These are phyloP conservation scores for Lysiphlebus fabarum DNA, from an alignment of 1,140 invertebrate genomes.

Conservation along the genomic window DNA sequence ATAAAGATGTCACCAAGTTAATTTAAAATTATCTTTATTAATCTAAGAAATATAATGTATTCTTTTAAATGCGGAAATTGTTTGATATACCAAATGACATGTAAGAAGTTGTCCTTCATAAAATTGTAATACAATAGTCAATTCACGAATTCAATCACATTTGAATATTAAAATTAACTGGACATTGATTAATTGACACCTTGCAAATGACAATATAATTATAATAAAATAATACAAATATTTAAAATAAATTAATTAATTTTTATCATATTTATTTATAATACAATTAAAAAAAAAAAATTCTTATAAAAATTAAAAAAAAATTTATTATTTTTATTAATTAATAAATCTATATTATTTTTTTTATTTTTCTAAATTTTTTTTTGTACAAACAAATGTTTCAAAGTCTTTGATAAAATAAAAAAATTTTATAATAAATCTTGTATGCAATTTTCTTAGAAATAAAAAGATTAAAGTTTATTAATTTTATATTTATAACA, in stretches of 20 bases:
- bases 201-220: slow-evolving; percentile 21
- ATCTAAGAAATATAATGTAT: slow-evolving; percentile 53
- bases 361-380: too few relatives aligned
- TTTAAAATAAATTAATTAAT: not conserved
- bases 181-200: slow-evolving; percentile 38
- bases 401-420: too few relatives aligned
- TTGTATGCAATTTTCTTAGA: too few relatives aligned
- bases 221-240: slow-evolving; percentile 2
- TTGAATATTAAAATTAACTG: slow-evolving; percentile 43
- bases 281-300: too few relatives aligned
- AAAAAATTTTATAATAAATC: too few relatives aligned
- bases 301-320: too few relatives aligned
- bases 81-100: slow-evolving; percentile 32
- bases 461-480: too few relatives aligned
- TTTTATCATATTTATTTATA: too few relatives aligned
- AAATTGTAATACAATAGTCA: slow-evolving; percentile 36
- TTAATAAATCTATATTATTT: too few relatives aligned
- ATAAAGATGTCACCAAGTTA: not conserved
- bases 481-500: too few relatives aligned
- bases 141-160: slow-evolving; percentile 43
- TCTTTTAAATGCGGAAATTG: slow-evolving; percentile 46
- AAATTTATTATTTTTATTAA: too few relatives aligned
- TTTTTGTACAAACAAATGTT: too few relatives aligned
- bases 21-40: not conserved
- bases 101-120: slow-evolving; percentile 38